Conservation (phyloP, 2,797 vertebrate genomes). For the Emys orbicularis region DNA sequence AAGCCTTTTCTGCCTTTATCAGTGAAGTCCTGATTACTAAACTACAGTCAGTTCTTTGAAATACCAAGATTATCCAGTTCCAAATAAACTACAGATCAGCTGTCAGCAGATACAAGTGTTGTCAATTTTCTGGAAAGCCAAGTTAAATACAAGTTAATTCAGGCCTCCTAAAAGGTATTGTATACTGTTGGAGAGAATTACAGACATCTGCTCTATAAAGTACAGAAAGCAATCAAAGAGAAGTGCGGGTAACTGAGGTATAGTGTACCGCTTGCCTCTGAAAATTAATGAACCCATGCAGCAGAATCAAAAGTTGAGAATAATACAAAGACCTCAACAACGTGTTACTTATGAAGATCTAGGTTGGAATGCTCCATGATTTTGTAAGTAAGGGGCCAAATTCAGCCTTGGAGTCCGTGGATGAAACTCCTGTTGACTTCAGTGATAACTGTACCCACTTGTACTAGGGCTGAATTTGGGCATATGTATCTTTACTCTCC, state of each 20-base stretch:
- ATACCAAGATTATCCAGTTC: not conserved
- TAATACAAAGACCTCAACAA: not conserved
- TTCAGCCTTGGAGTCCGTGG: accelerated
- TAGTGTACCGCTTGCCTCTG: not conserved
- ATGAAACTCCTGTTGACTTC: not conserved
- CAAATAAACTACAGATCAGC: not conserved
- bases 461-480: not conserved
- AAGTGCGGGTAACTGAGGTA: constrained; percentile 26
- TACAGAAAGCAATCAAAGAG: not conserved
- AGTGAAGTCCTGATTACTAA: constrained; percentile 10
- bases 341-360: not conserved
- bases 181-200: not conserved
- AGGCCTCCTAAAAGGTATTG: constrained; percentile 29
- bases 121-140: not conserved
- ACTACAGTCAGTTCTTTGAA: not conserved
- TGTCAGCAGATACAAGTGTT: not conserved
- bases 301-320: not conserved
- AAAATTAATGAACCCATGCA: not conserved
- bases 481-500: accelerated
- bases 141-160: constrained; percentile 28
- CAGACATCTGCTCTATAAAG: not conserved
- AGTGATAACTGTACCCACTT: not conserved
- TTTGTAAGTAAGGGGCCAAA: not conserved
- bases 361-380: not conserved
- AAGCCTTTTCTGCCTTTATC: not conserved